These are phyloP conservation scores for Oceanodroma leucorhoa DNA, from an alignment of 2,797 vertebrate species.

Conservation along the genomic window DNA sequence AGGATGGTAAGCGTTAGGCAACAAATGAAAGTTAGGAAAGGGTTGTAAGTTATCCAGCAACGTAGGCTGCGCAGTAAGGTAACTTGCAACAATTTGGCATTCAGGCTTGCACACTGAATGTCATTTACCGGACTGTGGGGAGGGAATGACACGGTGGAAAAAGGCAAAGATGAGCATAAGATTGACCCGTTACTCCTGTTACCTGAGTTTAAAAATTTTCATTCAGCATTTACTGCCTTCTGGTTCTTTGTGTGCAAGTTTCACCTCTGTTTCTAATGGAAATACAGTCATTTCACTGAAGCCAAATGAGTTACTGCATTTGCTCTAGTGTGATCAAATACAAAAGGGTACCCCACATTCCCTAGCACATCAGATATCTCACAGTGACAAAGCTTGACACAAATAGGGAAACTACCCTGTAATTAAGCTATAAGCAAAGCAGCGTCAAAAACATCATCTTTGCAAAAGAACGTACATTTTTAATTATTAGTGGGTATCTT, in stretches of 20 bases:
- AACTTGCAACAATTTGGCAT: neutral
- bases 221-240: neutral
- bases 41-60: neutral
- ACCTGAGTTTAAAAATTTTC: neutral
- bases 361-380: neutral
- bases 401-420: neutral
- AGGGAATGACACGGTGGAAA: neutral
- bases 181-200: neutral
- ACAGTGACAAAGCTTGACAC: neutral
- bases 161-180: neutral
- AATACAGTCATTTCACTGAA: neutral
- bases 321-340: neutral
- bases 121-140: neutral
- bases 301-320: neutral
- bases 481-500: conserved; percentile 96
- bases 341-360: neutral
- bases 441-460: neutral
- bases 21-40: neutral
- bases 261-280: neutral
- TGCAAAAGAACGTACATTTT: conserved; percentile 85
- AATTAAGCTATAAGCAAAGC: conserved; percentile 14
- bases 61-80: neutral
- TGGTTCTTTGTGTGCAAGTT: neutral
- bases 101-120: neutral
- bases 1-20: neutral